Base-by-base conservation (phyloP, 2,888 invertebrate species). In the Apodemia mormo region DNA sequence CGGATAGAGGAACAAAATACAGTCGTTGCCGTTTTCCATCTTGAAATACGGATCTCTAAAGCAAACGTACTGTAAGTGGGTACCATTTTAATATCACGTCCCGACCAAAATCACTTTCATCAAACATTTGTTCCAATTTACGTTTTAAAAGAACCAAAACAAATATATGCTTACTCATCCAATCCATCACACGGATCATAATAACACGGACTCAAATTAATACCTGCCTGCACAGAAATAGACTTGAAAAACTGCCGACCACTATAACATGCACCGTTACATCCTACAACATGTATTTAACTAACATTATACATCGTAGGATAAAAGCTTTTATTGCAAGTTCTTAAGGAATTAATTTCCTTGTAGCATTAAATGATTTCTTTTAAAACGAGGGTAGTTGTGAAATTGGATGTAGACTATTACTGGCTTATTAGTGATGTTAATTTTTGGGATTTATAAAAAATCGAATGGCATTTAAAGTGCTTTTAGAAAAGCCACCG, bases 161-260 rank as follows among this genome's bases (percentile, higher is more conserved):
- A 85, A 87, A 82, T 80, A 86, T 82, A 82, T 76, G 91, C 87
- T 78, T 77, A 85, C 77, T 92, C 92, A 92, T 82, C 87, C 90
- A 87, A 92, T 92, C 91, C 92, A 92, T 92, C 92, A 92, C 82
- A 58, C 74, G 83, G 87, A 88, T 90, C 87, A 88, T 90, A 86
- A 90, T 90, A 90, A 89, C 85, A 85, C 85, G 80, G 82, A 76
- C 81, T 82, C 86, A 90, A 92, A 92, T 92, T 90, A 90, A 88
- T 90, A 92, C 92, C 92, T 91, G 91, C 87, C 89, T 76, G 80
- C 81, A 81, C 80, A 81, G 81, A 84, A 88, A 83, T 84, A 85
- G 84, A 84, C 83, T 85, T 82, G 83, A 84, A 84, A 84, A 83
- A 85, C 81, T 76, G 65, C 69, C 37, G 75, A 61, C 89, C 85